Percentiles rank a stretch among this genome's conserved stretches.
Evolutionary conservation across 2,113 vertebrate genomes (phyloP).

Genomic region (Gallinago media): DNA sequence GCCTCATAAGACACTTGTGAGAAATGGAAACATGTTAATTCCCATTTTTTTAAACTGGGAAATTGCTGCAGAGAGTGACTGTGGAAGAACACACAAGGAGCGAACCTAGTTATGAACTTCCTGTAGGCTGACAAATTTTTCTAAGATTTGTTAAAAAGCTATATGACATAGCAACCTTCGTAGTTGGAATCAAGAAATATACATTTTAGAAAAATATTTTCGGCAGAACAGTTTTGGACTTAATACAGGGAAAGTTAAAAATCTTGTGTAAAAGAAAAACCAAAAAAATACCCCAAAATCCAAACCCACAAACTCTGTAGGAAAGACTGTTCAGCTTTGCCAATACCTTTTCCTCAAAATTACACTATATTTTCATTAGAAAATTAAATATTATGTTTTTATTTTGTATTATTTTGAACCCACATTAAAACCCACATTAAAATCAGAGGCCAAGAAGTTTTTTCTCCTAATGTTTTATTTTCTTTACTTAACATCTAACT

Average conservation of each 20-base stretch:
- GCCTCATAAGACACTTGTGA: not conserved
- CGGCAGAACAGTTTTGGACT: not conserved
- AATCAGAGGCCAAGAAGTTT: not conserved
- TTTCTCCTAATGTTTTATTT: not conserved
- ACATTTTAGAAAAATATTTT: not conserved
- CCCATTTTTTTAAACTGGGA: not conserved
- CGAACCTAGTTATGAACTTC: not conserved
- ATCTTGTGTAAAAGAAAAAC: not conserved
- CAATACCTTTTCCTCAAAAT: not conserved
- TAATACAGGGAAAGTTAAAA: not conserved
- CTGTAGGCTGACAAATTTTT: not conserved
- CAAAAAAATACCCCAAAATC: not conserved
- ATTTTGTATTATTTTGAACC: not conserved
- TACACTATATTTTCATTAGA: not conserved
- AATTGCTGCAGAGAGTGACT: not conserved
- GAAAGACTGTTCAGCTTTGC: not conserved
- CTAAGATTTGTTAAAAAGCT: not conserved
- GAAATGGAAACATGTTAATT: not conserved
- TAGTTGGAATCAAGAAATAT: not conserved
- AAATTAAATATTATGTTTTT: not conserved
- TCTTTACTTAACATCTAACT: not conserved
- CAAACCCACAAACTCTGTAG: not conserved
- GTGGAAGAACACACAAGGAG: not conserved
- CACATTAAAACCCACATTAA: not conserved
- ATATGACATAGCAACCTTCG: accelerated